Percentiles rank a stretch among this genome's conserved stretches.
phyloP scores from a whole-genome alignment of 2,113 vertebrate species.

The Gasterosteus aculeatus region DNA sequence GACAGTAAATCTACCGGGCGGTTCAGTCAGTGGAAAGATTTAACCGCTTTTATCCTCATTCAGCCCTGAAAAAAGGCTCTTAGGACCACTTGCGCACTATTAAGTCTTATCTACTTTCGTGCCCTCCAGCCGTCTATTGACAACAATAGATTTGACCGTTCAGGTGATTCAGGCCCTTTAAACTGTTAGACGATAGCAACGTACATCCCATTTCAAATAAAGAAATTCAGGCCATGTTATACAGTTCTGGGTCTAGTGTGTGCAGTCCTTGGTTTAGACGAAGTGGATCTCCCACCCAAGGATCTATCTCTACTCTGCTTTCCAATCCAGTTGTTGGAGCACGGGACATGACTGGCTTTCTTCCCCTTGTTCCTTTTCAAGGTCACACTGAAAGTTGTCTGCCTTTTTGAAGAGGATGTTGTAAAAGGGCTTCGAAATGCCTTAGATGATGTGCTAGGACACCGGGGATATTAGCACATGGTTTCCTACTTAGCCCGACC shows the following conservation, averaged over 20 bases:
- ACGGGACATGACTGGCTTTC: background rate
- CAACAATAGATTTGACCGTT: background rate
- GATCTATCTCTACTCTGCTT: background rate
- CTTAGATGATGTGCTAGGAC: constrained; percentile 9
- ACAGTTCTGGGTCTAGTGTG: background rate
- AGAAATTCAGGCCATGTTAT: background rate
- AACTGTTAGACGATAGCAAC: background rate
- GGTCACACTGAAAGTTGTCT: background rate
- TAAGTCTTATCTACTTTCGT: background rate
- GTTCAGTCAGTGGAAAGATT: background rate
- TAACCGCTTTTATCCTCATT: background rate
- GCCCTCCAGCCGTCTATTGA: background rate
- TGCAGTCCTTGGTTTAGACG: background rate
- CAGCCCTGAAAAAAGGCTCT: background rate
- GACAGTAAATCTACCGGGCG: background rate
- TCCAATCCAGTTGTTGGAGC: background rate
- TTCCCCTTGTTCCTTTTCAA: background rate
- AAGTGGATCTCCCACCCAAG: background rate
- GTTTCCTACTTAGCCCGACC: constrained; percentile 16
- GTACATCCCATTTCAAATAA: background rate
- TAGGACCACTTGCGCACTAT: no score
- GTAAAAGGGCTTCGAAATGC: background rate
- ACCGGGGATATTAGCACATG: constrained; percentile 10
- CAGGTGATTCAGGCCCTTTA: background rate
- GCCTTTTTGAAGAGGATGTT: background rate